Evolutionary conservation across 2,888 invertebrate genomes (phyloP), one percentile per base, ranked within the genome.

Genomic region (Aphelenchoides bicaudatus): DNA sequence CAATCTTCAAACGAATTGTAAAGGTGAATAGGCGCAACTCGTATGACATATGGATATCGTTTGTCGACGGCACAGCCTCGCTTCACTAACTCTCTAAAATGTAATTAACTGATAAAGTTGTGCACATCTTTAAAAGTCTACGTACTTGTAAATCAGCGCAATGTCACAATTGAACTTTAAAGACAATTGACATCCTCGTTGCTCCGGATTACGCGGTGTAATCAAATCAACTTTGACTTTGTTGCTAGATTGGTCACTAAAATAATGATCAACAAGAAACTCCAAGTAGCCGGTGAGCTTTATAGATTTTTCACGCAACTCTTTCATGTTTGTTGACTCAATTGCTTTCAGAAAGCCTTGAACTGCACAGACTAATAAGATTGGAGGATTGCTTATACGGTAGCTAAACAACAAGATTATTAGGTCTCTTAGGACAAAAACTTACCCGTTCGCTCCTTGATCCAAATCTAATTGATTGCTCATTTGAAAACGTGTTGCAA

Each of bases 261-360:
- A 51, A 51, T 73, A 62, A 2, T 72, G 63, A 27, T 74, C 67
- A 13, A 76, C 58, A 19, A 76, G 63, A 39, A 62, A 72, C 72
- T 85, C 84, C 52, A 85, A 68, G 67, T 84, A 85, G 1, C 82
- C 84, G 1, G 85, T 85, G 46, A 85, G 72, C 29, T 83, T 75
- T 52, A 75, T 73, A 21, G 84, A 84, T 66, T 84, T 84, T 27
- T 63, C 64, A 1, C 80, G 67, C 8, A 83, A 65, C 34, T 80
- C 79, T 16, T 80, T 74, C 71, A 84, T 79, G 1, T 76, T 73
- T 0, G 82, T 82, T 66, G 82, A 79, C 23, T 80, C 79, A 63
- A 82, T 84, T 5, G 83, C 78, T 83, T 84, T 64, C 8, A 65
- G 60, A 65, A 80, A 81, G 38, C 82, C 82, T 59, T 80, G 72